Evolutionary conservation across 2,888 invertebrate genomes (phyloP), one percentile per base, ranked within the genome.

Genomic region (Agriopis aurantiaria): DNA sequence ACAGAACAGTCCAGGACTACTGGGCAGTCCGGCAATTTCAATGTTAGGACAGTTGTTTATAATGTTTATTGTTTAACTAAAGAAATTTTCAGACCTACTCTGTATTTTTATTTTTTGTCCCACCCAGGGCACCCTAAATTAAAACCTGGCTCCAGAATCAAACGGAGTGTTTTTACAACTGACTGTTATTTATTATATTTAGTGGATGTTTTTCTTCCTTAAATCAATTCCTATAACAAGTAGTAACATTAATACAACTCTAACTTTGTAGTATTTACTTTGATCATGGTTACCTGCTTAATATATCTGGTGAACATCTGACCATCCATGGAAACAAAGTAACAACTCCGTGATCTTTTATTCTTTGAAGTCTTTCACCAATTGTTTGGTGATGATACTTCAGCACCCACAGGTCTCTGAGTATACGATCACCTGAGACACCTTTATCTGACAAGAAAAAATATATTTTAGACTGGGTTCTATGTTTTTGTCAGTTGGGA

Each of bases 281-380:
- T 10, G 9, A 10, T 17, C 17, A 57, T 43, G 33, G 43, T 57
- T 57, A 96, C 96, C 95, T 95, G 73, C 94, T 88, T 52, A 96
- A 84, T 78, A 95, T 91, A 33, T 90, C 85, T 76, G 95, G 95
- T 23, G 95, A 91, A 81, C 96, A 96, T 74, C 96, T 89, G 46
- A 96, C 95, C 96, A 96, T 96, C 96, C 96, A 96, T 4, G 96
- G 96, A 88, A 95, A 95, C 11, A 96, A 86, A 72, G 89, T 85
- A 46, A 88, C 94, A 66, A 93, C 86, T 61, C 95, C 95, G 71
- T 93, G 90, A 55, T 86, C 84, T 81, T 91, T 91, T 0, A 95
- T 92, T 63, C 88, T 88, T 75, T 93, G 85, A 11, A 96, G 85
- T 66, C 96, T 91, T 23, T 91, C 79, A 66, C 87, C 80, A n/a